Percentiles rank a stretch among this genome's conserved stretches.
Conservation (phyloP, 2,888 invertebrate species). For the Scaptomyza caliginosa region DNA sequence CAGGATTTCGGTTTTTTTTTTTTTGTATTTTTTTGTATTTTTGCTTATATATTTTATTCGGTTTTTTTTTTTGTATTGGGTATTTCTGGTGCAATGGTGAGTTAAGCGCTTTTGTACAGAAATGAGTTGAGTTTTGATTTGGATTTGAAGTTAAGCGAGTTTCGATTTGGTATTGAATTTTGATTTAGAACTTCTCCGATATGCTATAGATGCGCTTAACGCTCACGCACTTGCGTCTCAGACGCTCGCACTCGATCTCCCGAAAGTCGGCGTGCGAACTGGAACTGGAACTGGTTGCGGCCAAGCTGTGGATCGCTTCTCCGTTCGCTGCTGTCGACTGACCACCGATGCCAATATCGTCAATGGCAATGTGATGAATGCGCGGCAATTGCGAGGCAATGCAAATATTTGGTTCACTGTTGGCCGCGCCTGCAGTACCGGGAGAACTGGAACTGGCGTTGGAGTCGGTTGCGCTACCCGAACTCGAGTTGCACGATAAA, state of each 20-base stretch:
- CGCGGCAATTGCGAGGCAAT: slow-evolving; percentile 48
- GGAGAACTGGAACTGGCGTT: slow-evolving; percentile 26
- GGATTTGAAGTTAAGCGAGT: slow-evolving; percentile 38
- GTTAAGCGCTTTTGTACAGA: slow-evolving; percentile 13
- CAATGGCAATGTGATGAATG: slow-evolving; percentile 69
- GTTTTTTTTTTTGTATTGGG: slow-evolving; percentile 4
- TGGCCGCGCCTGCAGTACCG: slow-evolving; percentile 48
- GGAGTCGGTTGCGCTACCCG: not conserved
- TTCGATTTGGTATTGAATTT: slow-evolving; percentile 41
- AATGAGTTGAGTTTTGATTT: slow-evolving; percentile 14
- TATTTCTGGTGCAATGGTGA: slow-evolving; percentile 12
- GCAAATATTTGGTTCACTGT: slow-evolving; percentile 68
- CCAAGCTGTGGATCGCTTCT: slow-evolving; percentile 43
- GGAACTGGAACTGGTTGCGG: slow-evolving; percentile 59
- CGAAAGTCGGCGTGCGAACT: slow-evolving; percentile 81
- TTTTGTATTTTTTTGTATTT: slow-evolving; percentile 2
- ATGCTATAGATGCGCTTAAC: slow-evolving; percentile 84
- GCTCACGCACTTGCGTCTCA: slow-evolving; percentile 83
- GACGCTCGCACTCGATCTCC: slow-evolving; percentile 83
- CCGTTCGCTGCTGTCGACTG: slow-evolving; percentile 7
- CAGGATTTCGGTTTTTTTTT: slow-evolving; percentile 13
- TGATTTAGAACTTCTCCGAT: slow-evolving; percentile 82
- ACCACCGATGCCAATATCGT: slow-evolving; percentile 60
- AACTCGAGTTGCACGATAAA: slow-evolving; percentile 25
- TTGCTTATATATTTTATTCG: no score